These are phyloP conservation scores for Heliconius congener DNA, from an alignment of 1,140 invertebrate species.

Conservation along the genomic window DNA sequence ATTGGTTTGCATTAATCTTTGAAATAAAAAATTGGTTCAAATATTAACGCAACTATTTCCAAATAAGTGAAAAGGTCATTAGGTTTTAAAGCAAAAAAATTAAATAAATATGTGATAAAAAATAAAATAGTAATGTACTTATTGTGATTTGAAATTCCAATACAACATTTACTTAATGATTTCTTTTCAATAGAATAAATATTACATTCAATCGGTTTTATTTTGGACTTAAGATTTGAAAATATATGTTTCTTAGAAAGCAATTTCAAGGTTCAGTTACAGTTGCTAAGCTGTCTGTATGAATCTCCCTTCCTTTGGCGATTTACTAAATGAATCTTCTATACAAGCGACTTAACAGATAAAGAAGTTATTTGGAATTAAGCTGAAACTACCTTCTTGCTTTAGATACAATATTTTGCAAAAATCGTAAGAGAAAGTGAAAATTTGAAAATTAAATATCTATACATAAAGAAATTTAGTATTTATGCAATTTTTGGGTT, in stretches of 20 bases:
- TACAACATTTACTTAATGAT: background rate
- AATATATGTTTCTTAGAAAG: conserved; percentile 13
- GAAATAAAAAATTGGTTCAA: too few species aligned
- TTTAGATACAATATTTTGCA: background rate
- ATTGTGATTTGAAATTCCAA: too few species aligned
- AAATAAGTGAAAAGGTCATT: too few species aligned
- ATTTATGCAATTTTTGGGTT: too few species aligned
- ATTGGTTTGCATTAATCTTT: too few species aligned
- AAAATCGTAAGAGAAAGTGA: background rate
- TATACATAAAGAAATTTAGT: too few species aligned
- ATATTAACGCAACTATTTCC: too few species aligned
- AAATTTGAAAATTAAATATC: too few species aligned
- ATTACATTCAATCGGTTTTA: background rate
- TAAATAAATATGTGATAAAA: too few species aligned
- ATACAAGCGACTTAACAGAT: conserved; percentile 11
- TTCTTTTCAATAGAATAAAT: background rate
- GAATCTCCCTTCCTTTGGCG: conserved; percentile 13
- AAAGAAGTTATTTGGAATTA: conserved; percentile 5
- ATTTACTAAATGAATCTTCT: conserved; percentile 25
- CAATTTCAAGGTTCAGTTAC: conserved; percentile 17
- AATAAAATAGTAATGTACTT: too few species aligned
- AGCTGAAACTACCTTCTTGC: background rate
- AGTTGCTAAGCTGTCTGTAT: conserved; percentile 19
- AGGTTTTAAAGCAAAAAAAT: too few species aligned
- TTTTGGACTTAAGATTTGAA: background rate